These are phyloP conservation scores for Castor canadensis DNA, from an alignment of 2,113 vertebrate genomes.

Conservation along the genomic window DNA sequence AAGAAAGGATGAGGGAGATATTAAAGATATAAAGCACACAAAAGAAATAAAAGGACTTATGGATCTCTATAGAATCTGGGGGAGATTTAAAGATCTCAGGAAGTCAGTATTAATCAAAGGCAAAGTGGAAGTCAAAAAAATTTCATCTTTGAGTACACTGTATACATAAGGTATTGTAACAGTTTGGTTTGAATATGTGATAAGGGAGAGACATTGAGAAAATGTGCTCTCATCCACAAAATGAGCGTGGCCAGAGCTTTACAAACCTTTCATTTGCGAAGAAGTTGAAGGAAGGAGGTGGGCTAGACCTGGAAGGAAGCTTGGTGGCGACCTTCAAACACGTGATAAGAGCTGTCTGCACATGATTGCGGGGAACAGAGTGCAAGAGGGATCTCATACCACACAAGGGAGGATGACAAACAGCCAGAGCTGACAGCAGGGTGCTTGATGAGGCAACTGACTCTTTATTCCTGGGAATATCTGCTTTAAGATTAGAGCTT, in stretches of 20 bases:
- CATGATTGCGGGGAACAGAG: background rate
- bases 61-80: background rate
- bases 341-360: background rate
- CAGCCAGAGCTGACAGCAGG: background rate
- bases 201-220: background rate
- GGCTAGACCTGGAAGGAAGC: background rate
- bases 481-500: background rate
- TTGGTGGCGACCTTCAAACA: background rate
- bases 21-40: background rate
- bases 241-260: background rate
- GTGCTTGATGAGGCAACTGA: background rate
- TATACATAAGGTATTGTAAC: background rate
- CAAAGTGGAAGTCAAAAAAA: background rate
- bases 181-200: background rate
- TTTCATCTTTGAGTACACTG: background rate
- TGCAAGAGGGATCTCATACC: background rate
- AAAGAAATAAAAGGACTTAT: background rate
- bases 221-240: background rate
- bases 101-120: background rate
- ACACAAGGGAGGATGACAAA: too few species aligned
- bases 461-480: background rate
- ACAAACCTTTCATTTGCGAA: background rate
- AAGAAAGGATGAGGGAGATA: background rate
- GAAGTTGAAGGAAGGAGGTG: background rate
- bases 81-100: background rate